Evolutionary conservation across 1,140 invertebrate genomes (phyloP).

Genomic region (Aricia agestis): DNA sequence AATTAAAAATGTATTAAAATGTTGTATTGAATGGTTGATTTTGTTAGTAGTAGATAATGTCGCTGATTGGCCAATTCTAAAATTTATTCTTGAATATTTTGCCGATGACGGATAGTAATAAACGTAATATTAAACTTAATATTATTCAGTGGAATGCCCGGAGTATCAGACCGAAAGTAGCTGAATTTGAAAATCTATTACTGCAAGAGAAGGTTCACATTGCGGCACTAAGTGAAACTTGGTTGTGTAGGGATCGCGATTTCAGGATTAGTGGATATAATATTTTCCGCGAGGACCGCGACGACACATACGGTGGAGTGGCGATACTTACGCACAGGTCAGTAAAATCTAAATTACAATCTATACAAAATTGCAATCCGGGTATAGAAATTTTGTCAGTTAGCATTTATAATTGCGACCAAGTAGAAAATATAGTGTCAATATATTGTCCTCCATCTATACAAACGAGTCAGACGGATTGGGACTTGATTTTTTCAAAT

Average conservation of each 20-base stretch:
- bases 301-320: slow-evolving; percentile 26
- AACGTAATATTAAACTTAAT: slow-evolving; percentile 16
- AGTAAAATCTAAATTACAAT: slow-evolving; percentile 16
- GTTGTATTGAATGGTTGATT: too few species aligned
- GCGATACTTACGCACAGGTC: slow-evolving; percentile 23
- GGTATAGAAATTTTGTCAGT: slow-evolving; percentile 19
- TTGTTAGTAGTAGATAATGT: too few species aligned
- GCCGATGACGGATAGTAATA: too few species aligned
- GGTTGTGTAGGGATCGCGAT: slow-evolving; percentile 20
- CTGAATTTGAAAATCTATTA: slow-evolving; percentile 24
- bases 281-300: slow-evolving; percentile 21
- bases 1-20: too few species aligned
- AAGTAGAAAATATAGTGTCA: slow-evolving; percentile 26
- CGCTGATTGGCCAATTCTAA: too few species aligned
- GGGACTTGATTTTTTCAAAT: slow-evolving; percentile 31
- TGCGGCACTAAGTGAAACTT: slow-evolving; percentile 25
- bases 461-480: slow-evolving; percentile 25
- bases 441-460: slow-evolving; percentile 29
- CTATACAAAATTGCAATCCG: slow-evolving; percentile 4
- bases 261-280: slow-evolving; percentile 23
- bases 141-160: slow-evolving; percentile 32
- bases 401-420: slow-evolving; percentile 24
- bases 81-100: too few species aligned
- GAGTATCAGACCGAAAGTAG: slow-evolving; percentile 25
- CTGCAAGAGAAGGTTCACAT: slow-evolving; percentile 29